Base-by-base conservation (phyloP, 2,888 invertebrate species). In the Hypselothyrea guttata region DNA sequence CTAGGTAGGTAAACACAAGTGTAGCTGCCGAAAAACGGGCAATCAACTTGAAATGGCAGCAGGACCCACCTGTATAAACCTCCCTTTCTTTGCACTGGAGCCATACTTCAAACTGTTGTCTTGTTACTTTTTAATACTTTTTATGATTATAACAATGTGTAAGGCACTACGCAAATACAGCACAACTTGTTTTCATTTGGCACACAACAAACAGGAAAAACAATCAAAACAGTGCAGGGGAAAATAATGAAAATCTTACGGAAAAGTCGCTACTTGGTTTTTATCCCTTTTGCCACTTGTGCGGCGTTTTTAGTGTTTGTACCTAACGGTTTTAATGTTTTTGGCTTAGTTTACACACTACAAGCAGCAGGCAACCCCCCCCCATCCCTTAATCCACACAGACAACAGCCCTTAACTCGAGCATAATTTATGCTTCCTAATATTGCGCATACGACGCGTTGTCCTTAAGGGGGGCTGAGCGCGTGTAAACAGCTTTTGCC, bases 141-240 rank as follows among this genome's bases (percentile, higher is more conserved):
- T 81, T 81, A 78, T 75, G 82, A 84, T 84, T 84, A 82, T 67
- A 84, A 84, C 82, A 82, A 71, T 77, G 72, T 72, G 75, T 68
- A 72, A 75, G 82, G 42, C 45, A 35, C 64, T 71, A 41, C 28
- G 66, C 73, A 84, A 84, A 84, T 81, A 81, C 78, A 75, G 71
- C 75, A 73, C 52, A 84, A 71, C 75, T 77, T 75, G 63, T 59
- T 66, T 69, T 75, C 54, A 65, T 61, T 64, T 61, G 53, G 34
- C 48, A 52, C 51, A 54, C 53, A 60, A 44, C 42, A 37, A 38
- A 45, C 27, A 33, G 30, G 13, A 56, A 34, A 12, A n/a, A 35
- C 30, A 33, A 38, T 38, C 52, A 61, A 42, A 42, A n/a, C n/a
- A n/a, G n/a, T n/a, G n/a, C n/a, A 54, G 37, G 55, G 54, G 16